Conservation (phyloP, 2,797 vertebrate genomes). For the Threskiornis aethiopicus region DNA sequence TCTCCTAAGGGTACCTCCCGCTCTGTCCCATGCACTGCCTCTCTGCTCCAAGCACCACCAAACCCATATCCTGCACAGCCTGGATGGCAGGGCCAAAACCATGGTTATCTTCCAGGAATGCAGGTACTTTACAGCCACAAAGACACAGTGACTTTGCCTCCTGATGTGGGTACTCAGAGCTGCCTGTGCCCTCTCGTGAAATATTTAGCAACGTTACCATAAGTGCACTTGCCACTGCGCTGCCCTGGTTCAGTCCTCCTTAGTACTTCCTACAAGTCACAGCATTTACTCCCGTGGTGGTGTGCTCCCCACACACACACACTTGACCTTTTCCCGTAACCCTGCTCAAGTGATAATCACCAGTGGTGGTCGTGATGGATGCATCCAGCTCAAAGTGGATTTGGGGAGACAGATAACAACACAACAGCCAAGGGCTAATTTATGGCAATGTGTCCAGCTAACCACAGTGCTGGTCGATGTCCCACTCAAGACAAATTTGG, state of each 20-base stretch:
- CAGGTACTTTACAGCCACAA: not conserved
- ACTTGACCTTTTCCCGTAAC: too few relatives aligned
- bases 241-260: not conserved
- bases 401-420: too few relatives aligned
- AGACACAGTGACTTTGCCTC: not conserved
- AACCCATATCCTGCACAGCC: not conserved
- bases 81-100: not conserved
- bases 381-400: too few relatives aligned
- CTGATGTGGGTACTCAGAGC: not conserved
- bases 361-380: too few relatives aligned
- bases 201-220: not conserved
- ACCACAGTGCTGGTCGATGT: too few relatives aligned
- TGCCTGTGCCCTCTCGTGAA: fast-evolving
- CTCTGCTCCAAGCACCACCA: not conserved
- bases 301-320: too few relatives aligned
- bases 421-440: too few relatives aligned
- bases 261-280: not conserved
- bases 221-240: fast-evolving
- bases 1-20: not conserved
- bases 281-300: not conserved
- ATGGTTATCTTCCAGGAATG: not conserved
- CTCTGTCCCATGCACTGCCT: not conserved
- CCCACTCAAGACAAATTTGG: too few relatives aligned
- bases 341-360: too few relatives aligned
- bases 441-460: too few relatives aligned